Evolutionary conservation across 2,797 vertebrate species (phyloP).

Genomic region (Heliangelus exortis): DNA sequence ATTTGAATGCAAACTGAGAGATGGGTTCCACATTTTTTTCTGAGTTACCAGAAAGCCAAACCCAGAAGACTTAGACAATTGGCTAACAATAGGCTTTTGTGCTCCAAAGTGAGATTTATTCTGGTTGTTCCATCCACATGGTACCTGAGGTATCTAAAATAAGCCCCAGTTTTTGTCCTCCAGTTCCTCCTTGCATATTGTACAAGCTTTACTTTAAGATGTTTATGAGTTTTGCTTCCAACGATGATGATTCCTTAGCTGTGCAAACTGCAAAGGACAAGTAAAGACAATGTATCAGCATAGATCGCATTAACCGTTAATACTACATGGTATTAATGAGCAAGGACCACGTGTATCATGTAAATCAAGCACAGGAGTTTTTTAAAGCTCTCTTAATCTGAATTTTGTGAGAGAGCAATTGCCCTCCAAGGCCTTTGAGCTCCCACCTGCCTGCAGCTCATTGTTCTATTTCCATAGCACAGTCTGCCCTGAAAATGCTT

Average conservation of each 20-base stretch:
- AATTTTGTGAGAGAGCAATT: not conserved
- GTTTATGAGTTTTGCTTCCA: not conserved
- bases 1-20: not conserved
- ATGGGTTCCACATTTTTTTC: fast-evolving
- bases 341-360: not conserved
- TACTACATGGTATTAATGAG: fast-evolving
- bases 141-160: not conserved
- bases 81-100: not conserved
- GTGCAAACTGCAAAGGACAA: not conserved
- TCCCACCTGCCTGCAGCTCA: not conserved
- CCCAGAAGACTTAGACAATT: not conserved
- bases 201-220: not conserved
- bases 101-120: not conserved
- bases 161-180: not conserved
- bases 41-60: not conserved
- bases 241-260: not conserved
- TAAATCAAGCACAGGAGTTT: not conserved
- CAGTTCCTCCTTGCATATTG: not conserved
- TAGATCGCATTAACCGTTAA: not conserved
- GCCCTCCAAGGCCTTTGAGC: not conserved
- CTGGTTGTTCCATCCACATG: not conserved
- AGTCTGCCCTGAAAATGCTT: not conserved
- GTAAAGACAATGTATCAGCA: not conserved
- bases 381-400: not conserved
- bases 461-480: not conserved